Percentiles rank a stretch among this genome's conserved stretches.
Conservation (phyloP, 92 coral and sea anemone genomes). For the Zoanthus solanderi region DNA sequence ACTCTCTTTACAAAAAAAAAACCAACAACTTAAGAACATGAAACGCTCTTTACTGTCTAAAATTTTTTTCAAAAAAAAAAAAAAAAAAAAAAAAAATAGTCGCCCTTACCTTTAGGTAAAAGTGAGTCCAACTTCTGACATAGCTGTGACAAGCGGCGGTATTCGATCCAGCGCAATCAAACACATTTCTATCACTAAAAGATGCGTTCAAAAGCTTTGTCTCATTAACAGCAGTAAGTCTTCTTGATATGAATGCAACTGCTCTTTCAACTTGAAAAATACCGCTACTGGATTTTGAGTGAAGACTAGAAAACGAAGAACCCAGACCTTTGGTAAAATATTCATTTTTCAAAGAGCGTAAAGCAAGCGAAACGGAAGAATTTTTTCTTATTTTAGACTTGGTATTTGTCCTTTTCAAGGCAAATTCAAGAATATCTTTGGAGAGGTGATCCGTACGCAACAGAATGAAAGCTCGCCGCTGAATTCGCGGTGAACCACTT, state of each 20-base stretch:
- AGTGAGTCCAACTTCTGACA: conserved; percentile 25
- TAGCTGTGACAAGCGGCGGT: conserved; percentile 33
- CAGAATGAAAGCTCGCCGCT: background rate
- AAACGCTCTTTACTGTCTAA: background rate
- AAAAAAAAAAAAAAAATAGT: background rate
- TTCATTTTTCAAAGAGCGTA: background rate
- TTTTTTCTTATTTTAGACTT: background rate
- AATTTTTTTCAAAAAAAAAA: background rate
- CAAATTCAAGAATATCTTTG: background rate
- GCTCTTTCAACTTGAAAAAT: background rate
- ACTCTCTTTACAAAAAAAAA: background rate
- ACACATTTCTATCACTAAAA: background rate
- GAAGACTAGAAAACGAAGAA: background rate
- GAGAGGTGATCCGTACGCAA: background rate
- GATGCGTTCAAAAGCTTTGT: background rate
- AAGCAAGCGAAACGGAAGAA: background rate
- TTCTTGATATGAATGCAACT: background rate
- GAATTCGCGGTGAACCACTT: background rate
- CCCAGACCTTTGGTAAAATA: background rate
- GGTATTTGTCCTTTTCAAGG: background rate
- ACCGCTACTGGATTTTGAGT: background rate
- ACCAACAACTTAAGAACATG: background rate
- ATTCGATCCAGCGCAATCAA: background rate
- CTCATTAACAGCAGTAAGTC: background rate
- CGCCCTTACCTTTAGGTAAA: conserved; percentile 22